phyloP scores from a whole-genome alignment of 2,797 vertebrate genomes.

The Rhincodon typus region DNA sequence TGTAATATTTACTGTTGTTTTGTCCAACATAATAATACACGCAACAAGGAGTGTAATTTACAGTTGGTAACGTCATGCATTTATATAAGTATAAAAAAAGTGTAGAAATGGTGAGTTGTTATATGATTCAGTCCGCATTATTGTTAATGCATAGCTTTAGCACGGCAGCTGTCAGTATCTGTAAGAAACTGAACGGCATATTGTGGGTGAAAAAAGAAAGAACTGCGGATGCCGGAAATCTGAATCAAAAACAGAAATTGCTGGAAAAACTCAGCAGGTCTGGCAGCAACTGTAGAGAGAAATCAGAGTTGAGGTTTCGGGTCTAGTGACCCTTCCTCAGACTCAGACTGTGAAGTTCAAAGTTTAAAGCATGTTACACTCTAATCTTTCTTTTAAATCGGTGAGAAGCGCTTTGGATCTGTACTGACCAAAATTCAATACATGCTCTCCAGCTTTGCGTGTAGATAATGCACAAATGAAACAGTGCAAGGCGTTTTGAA shows the following conservation, averaged over 20 bases:
- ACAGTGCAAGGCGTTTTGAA: neutral
- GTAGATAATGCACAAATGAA: neutral
- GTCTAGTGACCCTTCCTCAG: no score
- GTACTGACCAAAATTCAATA: neutral
- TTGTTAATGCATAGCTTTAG: neutral
- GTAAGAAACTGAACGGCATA: neutral
- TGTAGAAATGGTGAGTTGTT: neutral
- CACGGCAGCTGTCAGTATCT: neutral
- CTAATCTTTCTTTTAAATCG: neutral
- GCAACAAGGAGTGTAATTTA: neutral
- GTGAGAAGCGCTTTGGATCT: neutral
- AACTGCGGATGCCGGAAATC: no score
- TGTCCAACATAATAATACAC: neutral
- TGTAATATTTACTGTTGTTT: neutral
- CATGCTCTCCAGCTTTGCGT: neutral
- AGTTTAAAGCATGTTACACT: neutral
- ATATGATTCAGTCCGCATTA: neutral
- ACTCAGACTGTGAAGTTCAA: neutral
- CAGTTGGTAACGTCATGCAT: neutral
- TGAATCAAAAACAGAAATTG: no score
- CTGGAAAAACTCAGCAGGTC: no score
- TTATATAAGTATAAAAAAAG: neutral
- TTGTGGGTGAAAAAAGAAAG: neutral
- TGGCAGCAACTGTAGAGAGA: no score
- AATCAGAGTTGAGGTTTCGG: no score